A percentile compares a stretch with the other conserved stretches of the same genome.
phyloP scores from a whole-genome alignment of 2,888 invertebrate species.

The Coenonympha arcania region DNA sequence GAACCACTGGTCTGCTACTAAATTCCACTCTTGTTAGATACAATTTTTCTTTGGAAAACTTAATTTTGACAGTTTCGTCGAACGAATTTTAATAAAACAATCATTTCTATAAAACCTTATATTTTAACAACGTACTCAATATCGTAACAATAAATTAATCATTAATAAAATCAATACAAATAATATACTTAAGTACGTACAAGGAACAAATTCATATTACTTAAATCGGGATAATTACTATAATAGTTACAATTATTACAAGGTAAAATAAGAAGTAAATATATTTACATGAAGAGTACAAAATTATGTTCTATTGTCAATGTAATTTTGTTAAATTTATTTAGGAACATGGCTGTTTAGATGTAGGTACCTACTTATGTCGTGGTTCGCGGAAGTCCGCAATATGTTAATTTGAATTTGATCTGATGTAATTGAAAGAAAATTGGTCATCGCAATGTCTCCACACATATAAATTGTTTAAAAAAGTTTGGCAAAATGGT shows the following conservation, averaged over 20 bases:
- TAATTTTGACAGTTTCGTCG: no score
- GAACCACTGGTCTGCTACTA: no score
- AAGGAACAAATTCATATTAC: slow-evolving; percentile 52
- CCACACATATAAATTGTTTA: no score
- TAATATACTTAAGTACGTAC: slow-evolving; percentile 49
- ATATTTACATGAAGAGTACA: slow-evolving; percentile 35
- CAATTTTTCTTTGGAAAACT: no score
- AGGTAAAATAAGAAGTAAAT: slow-evolving; percentile 8
- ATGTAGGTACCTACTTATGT: no score
- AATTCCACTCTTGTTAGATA: no score
- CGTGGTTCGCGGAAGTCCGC: no score
- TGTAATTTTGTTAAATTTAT: slow-evolving; percentile 27
- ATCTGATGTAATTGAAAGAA: no score
- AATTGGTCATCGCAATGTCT: no score
- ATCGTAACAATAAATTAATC: slow-evolving; percentile 64
- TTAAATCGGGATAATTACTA: slow-evolving; percentile 25
- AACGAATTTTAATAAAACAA: no score
- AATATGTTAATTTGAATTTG: no score
- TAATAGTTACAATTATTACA: slow-evolving; percentile 14
- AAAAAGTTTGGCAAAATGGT: no score
- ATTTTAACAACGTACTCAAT: slow-evolving; percentile 59
- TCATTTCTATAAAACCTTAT: slow-evolving; percentile 36
- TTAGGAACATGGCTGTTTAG: slow-evolving; percentile 20
- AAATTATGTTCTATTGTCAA: slow-evolving; percentile 37
- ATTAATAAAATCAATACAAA: slow-evolving; percentile 39